Conservation (phyloP, 2,888 invertebrate genomes). For the Agriotes lineatus region DNA sequence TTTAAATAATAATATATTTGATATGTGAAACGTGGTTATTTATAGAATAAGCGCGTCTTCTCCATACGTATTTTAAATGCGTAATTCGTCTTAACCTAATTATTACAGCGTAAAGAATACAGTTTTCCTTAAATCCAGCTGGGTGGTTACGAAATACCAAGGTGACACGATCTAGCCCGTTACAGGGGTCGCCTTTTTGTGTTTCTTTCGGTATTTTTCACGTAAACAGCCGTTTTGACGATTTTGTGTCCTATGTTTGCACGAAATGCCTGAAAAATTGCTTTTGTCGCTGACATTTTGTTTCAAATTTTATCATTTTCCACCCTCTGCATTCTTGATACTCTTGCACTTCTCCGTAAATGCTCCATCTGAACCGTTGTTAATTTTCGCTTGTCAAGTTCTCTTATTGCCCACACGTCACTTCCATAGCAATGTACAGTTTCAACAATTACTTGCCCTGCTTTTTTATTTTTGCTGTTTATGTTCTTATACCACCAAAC, state of each 20-base stretch:
- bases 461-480: neutral
- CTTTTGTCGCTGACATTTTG: neutral
- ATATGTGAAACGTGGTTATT: too few species aligned
- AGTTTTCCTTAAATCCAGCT: too few species aligned
- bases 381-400: neutral
- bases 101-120: too few species aligned
- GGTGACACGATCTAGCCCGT: too few species aligned
- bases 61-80: too few species aligned
- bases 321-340: neutral
- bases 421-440: neutral
- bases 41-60: too few species aligned
- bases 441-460: neutral
- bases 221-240: neutral
- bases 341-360: neutral
- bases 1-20: too few species aligned
- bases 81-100: too few species aligned
- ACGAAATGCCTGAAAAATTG: neutral
- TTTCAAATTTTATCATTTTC: neutral
- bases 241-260: neutral
- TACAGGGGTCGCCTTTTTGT: constrained; percentile 2
- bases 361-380: neutral
- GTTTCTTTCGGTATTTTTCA: neutral
- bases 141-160: too few species aligned
- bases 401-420: neutral
- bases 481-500: neutral